phyloP scores from a whole-genome alignment of 2,797 vertebrate genomes.

The Huso huso region DNA sequence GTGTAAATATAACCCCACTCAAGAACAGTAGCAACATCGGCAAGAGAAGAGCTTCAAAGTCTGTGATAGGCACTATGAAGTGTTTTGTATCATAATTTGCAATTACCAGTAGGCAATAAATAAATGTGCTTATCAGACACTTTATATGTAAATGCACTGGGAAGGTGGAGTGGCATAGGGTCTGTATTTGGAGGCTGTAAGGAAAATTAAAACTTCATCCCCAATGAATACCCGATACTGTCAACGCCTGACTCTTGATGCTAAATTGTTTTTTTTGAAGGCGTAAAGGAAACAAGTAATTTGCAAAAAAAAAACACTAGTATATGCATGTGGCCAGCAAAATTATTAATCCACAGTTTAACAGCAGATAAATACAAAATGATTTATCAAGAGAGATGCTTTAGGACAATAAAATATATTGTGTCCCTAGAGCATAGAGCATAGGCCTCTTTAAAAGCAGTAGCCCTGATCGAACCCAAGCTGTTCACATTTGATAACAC shows the following conservation, averaged over 20 bases:
- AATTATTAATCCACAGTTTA: slow-evolving; percentile 41
- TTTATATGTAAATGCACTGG: slow-evolving; percentile 58
- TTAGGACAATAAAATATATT: slow-evolving; percentile 33
- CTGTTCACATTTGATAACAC: slow-evolving; percentile 42
- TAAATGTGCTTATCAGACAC: slow-evolving; percentile 57
- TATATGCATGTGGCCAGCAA: slow-evolving; percentile 33
- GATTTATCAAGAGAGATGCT: slow-evolving; percentile 34
- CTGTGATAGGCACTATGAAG: slow-evolving; percentile 14
- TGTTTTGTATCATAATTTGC: slow-evolving; percentile 42
- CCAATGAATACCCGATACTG: slow-evolving; percentile 35
- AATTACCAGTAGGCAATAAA: slow-evolving; percentile 37
- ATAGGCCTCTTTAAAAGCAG: slow-evolving; percentile 41
- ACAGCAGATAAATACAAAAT: slow-evolving; percentile 46
- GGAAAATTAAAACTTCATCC: slow-evolving; percentile 39
- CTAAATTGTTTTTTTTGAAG: slow-evolving; percentile 13
- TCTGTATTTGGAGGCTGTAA: slow-evolving; percentile 41
- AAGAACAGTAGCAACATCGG: slow-evolving; percentile 32
- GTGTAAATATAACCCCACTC: background rate
- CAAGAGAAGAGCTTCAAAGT: slow-evolving; percentile 35
- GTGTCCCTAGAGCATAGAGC: slow-evolving; percentile 37
- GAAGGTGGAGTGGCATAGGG: slow-evolving; percentile 44
- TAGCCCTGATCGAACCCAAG: slow-evolving; percentile 44
- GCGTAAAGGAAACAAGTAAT: slow-evolving; percentile 28
- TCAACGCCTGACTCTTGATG: slow-evolving; percentile 11
- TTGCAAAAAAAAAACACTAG: slow-evolving; percentile 22